Conservation (phyloP, 64 coral and sea anemone genomes). For the Montipora foliosa region DNA sequence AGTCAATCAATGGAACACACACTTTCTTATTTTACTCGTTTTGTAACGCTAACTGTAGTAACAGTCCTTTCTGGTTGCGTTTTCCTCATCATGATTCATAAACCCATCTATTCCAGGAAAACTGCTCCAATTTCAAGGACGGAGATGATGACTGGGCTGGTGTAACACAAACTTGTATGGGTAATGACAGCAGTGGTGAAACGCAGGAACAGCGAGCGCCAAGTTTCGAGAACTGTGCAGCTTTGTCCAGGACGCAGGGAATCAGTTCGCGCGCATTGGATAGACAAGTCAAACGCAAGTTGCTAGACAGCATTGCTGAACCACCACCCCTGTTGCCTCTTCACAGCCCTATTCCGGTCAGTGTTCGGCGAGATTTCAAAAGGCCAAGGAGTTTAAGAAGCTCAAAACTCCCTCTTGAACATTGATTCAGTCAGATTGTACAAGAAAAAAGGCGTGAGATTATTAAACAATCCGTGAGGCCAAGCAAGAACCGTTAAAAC, state of each 20-base stretch:
- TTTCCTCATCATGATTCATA: background rate
- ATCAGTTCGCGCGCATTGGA: background rate
- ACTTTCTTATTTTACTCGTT: no score
- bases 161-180: background rate
- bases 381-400: slow-evolving; percentile 51
- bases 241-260: background rate
- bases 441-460: background rate
- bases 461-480: background rate
- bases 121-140: background rate
- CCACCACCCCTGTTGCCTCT: slow-evolving; percentile 80
- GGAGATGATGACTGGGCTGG: background rate
- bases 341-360: slow-evolving; percentile 58
- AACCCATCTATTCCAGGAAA: slow-evolving; percentile 2
- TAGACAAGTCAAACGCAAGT: slow-evolving; percentile 69
- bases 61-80: background rate
- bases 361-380: slow-evolving; percentile 89
- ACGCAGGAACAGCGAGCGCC: background rate
- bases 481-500: background rate
- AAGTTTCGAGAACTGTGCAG: background rate
- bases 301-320: slow-evolving; percentile 76
- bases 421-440: background rate
- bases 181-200: background rate
- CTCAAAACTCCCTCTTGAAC: background rate
- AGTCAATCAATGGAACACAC: no score
- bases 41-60: no score